Base-by-base conservation (phyloP, 2,888 invertebrate genomes). In the Cordilura impudica region DNA sequence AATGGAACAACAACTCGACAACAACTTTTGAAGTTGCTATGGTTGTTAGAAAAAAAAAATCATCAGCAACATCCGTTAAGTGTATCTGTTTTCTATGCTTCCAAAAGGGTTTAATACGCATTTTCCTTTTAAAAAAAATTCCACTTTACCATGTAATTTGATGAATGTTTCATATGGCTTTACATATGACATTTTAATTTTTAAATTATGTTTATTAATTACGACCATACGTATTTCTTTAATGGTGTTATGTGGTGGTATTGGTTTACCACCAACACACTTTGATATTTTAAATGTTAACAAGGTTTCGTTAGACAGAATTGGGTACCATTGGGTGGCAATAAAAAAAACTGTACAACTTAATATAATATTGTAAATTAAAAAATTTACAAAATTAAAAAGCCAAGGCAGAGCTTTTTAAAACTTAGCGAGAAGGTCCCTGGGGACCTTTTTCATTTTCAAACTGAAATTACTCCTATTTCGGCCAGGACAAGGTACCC, bases 121-220 rank as follows among this genome's bases (percentile, higher is more conserved):
- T 26, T 18, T 18, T 31, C 8, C 16, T 51, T 63, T 53, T 19
- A 14, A 43, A 56, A n/a, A n/a, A 29, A 58, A 6, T 31, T 45
- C 16, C 23, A 23, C 16, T 23, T 51, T 69, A 29, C 16, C 58
- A n/a, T 53, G 8, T 67, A 58, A 58, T 80, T 69, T 65, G 56
- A 82, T 21, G 73, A 21, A 31, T 16, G 51, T 76, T 65, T 47
- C 47, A 67, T 63, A 69, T 67, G 63, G 65, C 73, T 45, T 19
- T 31, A 67, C 74, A 81, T 58, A 73, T 78, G 63, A 74, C 65
- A 77, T 81, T 83, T 84, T 83, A 76, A 84, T 84, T 83, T 83
- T 61, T 43, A 82, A 82, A 82, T 84, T 82, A 83, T 84, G 79
- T 72, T 84, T 71, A 83, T 82, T 84, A 87, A 85, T 86, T 86